Evolutionary conservation across 2,888 invertebrate species (phyloP).

Genomic region (Cryptocephalus primarius): DNA sequence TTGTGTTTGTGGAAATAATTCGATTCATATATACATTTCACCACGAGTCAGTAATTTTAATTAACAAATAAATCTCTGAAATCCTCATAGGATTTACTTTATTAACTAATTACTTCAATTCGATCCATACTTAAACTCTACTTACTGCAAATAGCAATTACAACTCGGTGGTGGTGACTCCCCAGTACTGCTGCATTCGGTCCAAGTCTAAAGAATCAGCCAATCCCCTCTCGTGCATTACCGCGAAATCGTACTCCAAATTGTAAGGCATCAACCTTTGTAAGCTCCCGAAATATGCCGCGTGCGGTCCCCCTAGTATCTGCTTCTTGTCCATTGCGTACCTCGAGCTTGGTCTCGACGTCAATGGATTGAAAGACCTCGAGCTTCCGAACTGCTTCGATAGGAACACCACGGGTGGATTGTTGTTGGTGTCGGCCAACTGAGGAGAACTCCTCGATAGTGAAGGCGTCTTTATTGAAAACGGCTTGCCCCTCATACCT

Average conservation of each 20-base stretch:
- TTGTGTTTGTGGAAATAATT: too few relatives aligned
- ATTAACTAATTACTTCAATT: too few relatives aligned
- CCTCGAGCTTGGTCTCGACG: constrained; percentile 46
- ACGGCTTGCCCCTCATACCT: constrained; percentile 44
- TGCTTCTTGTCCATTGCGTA: constrained; percentile 49
- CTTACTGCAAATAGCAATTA: too few relatives aligned
- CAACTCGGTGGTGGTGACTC: constrained; percentile 77
- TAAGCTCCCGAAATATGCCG: constrained; percentile 77
- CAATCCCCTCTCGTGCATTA: constrained; percentile 65
- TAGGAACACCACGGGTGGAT: constrained; percentile 42
- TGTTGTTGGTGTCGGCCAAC: constrained; percentile 33
- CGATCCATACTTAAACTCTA: too few relatives aligned
- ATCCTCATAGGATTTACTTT: too few relatives aligned
- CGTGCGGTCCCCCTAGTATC: constrained; percentile 64
- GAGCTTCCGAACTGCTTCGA: constrained; percentile 73
- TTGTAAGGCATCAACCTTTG: constrained; percentile 76
- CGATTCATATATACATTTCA: too few relatives aligned
- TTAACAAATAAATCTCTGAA: too few relatives aligned
- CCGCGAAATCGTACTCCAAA: constrained; percentile 73
- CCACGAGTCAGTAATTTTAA: too few relatives aligned
- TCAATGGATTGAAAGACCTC: constrained; percentile 59
- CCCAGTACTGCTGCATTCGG: constrained; percentile 86
- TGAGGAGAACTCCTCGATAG: constrained; percentile 63
- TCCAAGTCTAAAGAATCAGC: constrained; percentile 72
- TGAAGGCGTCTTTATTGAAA: constrained; percentile 42